Conservation (phyloP, 2,888 invertebrate genomes). For the Synanthedon vespiformis region DNA sequence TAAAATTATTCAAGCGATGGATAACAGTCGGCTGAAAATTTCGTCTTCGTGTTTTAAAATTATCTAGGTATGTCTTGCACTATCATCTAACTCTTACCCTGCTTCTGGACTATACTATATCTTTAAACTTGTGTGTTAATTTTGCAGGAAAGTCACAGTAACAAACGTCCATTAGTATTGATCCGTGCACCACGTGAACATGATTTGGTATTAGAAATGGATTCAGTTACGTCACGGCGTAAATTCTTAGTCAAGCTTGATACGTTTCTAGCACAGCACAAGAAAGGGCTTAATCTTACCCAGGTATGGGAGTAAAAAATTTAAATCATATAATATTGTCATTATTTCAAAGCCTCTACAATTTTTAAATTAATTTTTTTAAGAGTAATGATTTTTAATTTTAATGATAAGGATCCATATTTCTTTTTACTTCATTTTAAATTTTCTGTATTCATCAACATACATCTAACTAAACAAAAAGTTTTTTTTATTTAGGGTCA, state of each 20-base stretch:
- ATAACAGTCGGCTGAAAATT: no score
- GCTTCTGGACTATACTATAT: neutral
- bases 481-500: constrained; percentile 60
- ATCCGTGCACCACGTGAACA: constrained; percentile 89
- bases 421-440: neutral
- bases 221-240: constrained; percentile 80
- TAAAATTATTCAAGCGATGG: no score
- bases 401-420: no score
- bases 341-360: neutral
- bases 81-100: neutral
- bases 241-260: constrained; percentile 91
- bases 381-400: no score
- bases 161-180: constrained; percentile 85
- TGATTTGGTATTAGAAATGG: constrained; percentile 92
- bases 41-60: no score
- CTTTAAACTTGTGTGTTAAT: neutral
- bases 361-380: neutral
- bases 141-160: constrained; percentile 72
- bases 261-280: constrained; percentile 84
- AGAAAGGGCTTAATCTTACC: constrained; percentile 81
- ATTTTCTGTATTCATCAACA: neutral
- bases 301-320: constrained; percentile 55
- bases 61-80: neutral
- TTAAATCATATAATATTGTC: neutral
- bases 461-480: neutral